Evolutionary conservation across 1,140 invertebrate species (phyloP).

Genomic region (Zaprionus ghesquierei): DNA sequence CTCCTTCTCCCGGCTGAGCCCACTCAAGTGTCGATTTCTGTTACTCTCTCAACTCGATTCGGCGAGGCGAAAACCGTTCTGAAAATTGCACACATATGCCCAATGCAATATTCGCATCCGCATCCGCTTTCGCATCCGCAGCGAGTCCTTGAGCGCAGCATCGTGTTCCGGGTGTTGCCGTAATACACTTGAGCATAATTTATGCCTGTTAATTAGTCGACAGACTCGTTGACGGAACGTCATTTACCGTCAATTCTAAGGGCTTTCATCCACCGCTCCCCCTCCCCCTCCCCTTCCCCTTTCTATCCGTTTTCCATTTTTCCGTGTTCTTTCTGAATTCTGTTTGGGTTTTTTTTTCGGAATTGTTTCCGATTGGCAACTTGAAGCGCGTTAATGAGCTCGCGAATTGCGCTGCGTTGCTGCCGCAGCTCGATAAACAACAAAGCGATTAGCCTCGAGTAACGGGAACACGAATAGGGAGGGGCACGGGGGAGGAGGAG

Average conservation of each 20-base stretch:
- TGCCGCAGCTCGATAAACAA: not conserved
- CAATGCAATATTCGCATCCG: constrained; percentile 1
- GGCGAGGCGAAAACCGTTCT: constrained; percentile 30
- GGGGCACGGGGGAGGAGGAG: too few relatives aligned
- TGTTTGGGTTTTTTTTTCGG: constrained; percentile 16
- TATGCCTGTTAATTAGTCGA: constrained; percentile 78
- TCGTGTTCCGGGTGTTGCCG: constrained; percentile 47
- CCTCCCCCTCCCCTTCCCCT: not conserved
- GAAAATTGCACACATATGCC: constrained; percentile 28
- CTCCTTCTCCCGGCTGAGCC: constrained; percentile 33
- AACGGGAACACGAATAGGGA: too few relatives aligned
- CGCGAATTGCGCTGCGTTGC: constrained; percentile 13
- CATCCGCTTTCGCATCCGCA: not conserved
- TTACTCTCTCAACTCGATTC: constrained; percentile 45
- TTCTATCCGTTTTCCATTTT: not conserved
- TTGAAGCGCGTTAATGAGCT: constrained; percentile 46
- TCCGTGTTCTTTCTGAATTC: not conserved
- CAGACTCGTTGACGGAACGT: constrained; percentile 24
- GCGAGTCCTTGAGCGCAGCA: not conserved
- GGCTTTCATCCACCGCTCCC: not conserved
- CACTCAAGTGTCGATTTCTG: constrained; percentile 73
- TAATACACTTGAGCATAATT: constrained; percentile 79
- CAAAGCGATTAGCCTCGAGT: not conserved
- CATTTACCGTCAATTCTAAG: constrained; percentile 50
- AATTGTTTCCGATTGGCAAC: constrained; percentile 28